phyloP scores from a whole-genome alignment of 1,140 invertebrate species.

The Conus betulinus region DNA sequence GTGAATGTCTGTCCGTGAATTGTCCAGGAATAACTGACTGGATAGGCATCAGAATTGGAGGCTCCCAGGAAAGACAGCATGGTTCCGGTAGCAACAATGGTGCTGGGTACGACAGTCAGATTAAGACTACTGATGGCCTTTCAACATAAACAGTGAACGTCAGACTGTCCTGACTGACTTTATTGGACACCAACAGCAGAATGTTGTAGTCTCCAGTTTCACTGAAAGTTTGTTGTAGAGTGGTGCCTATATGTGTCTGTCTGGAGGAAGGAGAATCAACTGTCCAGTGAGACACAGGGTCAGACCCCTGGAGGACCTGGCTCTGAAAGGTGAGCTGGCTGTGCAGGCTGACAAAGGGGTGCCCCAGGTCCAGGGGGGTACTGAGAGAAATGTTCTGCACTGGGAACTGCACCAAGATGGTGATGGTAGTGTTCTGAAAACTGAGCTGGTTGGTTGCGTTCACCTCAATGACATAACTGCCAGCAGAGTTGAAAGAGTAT shows the following conservation, averaged over 20 bases:
- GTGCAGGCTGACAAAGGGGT: constrained; percentile 19
- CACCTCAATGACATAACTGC: constrained; percentile 19
- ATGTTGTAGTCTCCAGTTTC: constrained; percentile 31
- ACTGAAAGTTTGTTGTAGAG: neutral
- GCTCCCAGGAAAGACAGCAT: constrained; percentile 47
- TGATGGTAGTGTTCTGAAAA: neutral
- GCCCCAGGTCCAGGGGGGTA: neutral
- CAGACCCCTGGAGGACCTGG: neutral
- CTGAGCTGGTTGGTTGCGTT: constrained; percentile 27
- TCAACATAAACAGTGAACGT: constrained; percentile 40
- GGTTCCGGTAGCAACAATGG: constrained; percentile 28
- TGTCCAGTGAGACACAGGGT: constrained; percentile 10
- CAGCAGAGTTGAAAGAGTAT: neutral
- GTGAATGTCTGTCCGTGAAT: constrained; percentile 41
- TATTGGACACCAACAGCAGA: constrained; percentile 21
- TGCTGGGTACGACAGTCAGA: constrained; percentile 16
- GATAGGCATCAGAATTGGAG: constrained; percentile 47
- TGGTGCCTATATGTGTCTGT: neutral
- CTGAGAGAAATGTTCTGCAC: constrained; percentile 4
- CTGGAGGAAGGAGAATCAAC: neutral
- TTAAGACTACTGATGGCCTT: constrained; percentile 46
- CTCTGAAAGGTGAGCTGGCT: neutral
- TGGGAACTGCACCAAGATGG: constrained; percentile 17
- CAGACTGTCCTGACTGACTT: constrained; percentile 21
- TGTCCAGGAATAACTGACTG: constrained; percentile 54